These are phyloP conservation scores for Tineola bisselliella DNA, from an alignment of 2,888 invertebrate species.

Conservation along the genomic window DNA sequence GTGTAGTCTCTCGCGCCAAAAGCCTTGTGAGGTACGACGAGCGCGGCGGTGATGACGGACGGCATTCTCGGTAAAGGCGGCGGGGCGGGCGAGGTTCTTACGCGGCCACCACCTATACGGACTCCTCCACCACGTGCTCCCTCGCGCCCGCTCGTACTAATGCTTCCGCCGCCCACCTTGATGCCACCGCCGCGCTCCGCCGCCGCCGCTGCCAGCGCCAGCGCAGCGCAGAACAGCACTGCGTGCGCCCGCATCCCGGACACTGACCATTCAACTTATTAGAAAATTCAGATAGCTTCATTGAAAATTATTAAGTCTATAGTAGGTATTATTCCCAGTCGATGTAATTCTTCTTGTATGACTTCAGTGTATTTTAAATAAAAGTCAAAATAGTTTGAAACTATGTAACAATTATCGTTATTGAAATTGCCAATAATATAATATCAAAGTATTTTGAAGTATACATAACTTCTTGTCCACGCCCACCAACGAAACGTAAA, in stretches of 20 bases:
- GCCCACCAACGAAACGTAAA: background rate
- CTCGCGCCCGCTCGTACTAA: constrained; percentile 40
- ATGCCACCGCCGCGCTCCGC: constrained; percentile 54
- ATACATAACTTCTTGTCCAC: background rate
- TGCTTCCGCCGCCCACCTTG: constrained; percentile 41
- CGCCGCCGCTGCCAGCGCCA: constrained; percentile 37
- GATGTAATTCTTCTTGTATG: too few relatives aligned
- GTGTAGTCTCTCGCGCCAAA: constrained; percentile 79
- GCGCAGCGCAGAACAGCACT: constrained; percentile 44
- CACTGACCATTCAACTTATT: background rate
- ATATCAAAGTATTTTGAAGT: background rate
- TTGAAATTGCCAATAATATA: too few relatives aligned
- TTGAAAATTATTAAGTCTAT: too few relatives aligned
- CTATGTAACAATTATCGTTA: too few relatives aligned
- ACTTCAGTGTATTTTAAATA: too few relatives aligned
- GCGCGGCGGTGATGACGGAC: constrained; percentile 72
- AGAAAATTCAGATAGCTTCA: too few relatives aligned
- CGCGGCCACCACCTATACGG: constrained; percentile 41
- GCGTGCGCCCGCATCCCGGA: constrained; percentile 20
- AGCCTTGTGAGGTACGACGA: constrained; percentile 80
- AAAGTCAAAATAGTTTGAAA: too few relatives aligned
- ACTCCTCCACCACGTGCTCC: constrained; percentile 51
- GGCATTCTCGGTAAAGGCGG: constrained; percentile 54
- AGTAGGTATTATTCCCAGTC: too few relatives aligned
- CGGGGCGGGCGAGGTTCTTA: constrained; percentile 53